Evolutionary conservation across 2,113 vertebrate species (phyloP), one percentile per base, ranked within the genome.

Genomic region (Hyla sarda): DNA sequence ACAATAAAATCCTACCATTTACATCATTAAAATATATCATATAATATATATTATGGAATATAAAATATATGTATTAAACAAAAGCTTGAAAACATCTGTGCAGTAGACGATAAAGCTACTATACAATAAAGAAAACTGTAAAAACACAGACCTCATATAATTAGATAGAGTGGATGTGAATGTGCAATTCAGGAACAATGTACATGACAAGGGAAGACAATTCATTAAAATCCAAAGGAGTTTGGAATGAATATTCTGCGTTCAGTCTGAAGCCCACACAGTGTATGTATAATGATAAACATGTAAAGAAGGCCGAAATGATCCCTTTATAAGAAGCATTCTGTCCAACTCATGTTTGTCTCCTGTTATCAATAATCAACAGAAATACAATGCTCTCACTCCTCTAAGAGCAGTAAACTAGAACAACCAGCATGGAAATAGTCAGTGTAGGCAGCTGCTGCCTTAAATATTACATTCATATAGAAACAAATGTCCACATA

Each of bases 391-490:
- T 65, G 34, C 6, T 47, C 23, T 65, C 16, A 4, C 25, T 30
- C 74, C 48, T 52, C 45, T 25, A 25, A 9, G 28, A 77, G 76
- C 76, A 37, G 28, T 77, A 77, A 77, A 54, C n/a, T n/a, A n/a
- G n/a, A n/a, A n/a, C n/a, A n/a, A n/a, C 48, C 75, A 58, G 76
- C 76, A 62, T 47, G 78, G 67, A 37, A 41, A 37, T 28, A 58
- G 37, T 60, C 34, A 45, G 37, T 69, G 48, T 32, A n/a, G 21
- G n/a, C 41, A 73, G 82, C 82, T 83, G 82, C 48, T 58, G 80
- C 82, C 41, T 67, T 77, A 85, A 34, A 85, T 47, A 85, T 77
- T 60, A 23, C 25, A 77, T 34, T 52, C 83, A 78, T 37, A 58
- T 10, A 85, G 58, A 77, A 78, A 78, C 73, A 67, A 72, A 85